Conservation (phyloP, 1,140 invertebrate species). For the Anoplolepis gracilipes region DNA sequence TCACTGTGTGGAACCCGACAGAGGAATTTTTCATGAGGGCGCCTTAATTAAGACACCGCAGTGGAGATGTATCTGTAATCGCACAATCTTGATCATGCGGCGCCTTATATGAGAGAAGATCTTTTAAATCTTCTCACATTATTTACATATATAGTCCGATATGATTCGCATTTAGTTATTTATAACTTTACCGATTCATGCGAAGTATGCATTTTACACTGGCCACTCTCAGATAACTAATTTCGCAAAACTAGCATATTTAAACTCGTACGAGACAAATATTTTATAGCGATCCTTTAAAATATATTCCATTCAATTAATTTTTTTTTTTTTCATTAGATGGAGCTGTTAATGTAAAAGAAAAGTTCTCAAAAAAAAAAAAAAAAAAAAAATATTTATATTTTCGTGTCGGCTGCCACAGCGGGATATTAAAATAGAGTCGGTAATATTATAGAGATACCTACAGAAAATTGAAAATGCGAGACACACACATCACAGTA, state of each 20-base stretch:
- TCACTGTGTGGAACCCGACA: neutral
- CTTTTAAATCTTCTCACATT: constrained; percentile 46
- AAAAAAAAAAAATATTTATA: neutral
- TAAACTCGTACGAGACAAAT: neutral
- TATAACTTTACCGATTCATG: constrained; percentile 19
- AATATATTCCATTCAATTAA: constrained; percentile 16
- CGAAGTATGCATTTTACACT: neutral
- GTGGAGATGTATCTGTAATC: neutral
- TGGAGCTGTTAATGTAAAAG: neutral
- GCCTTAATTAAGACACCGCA: constrained; percentile 44
- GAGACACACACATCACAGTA: neutral
- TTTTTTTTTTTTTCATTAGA: constrained; percentile 6
- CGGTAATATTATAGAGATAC: constrained; percentile 5
- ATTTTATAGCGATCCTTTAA: neutral
- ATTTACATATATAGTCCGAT: constrained; percentile 23
- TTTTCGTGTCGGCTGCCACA: neutral
- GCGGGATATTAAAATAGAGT: constrained; percentile 15
- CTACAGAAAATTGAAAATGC: neutral
- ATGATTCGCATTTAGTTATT: neutral
- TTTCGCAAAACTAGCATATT: neutral
- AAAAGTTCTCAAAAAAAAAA: neutral
- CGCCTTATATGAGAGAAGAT: constrained; percentile 27
- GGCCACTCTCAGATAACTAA: neutral
- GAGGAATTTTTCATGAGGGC: constrained; percentile 27
- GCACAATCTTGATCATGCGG: constrained; percentile 26